Base-by-base conservation (phyloP, 2,888 invertebrate species). In the Cheilosia scutellata region DNA sequence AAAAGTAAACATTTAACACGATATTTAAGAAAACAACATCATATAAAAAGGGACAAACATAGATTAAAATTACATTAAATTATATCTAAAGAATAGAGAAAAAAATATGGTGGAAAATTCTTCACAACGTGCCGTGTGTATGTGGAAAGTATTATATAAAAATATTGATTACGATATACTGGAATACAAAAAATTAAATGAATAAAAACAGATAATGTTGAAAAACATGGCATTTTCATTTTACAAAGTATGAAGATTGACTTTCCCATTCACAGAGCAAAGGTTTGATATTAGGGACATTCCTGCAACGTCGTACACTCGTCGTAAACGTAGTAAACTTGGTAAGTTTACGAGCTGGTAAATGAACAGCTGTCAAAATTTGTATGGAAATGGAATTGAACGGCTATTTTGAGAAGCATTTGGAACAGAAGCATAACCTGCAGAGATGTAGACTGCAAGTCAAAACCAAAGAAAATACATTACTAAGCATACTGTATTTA, bases 61-160 rank as follows among this genome's bases (percentile, higher is more conserved):
- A 87, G 71, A 83, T 77, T 65, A 82, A 66, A 87, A 63, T 78
- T 71, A 77, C 77, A 66, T 86, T 82, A 70, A 87, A 87, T 74
- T 87, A 70, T 68, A 80, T 80, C 70, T 87, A 68, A 74, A 70
- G 58, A 66, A 72, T 75, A 79, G 68, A 83, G 60, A 82, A 79
- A 82, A 76, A 75, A 86, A 87, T 72, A 88, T 80, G 79, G 83
- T 87, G 95, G 95, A 95, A 95, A 95, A 95, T 96, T 96, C 96
- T 96, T 96, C 96, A 96, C 96, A 95, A 96, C 95, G 96, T 96
- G 96, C 96, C 96, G 96, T 96, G 96, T 96, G 96, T 96, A 96
- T 96, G 96, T 96, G 96, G 95, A 95, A 95, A 95, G 93, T 92
- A 94, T 92, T 93, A 94, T 93, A 95, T 95, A 76, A 88, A 82